A percentile compares a stretch with the other conserved stretches of the same genome.
phyloP scores from a whole-genome alignment of 2,888 invertebrate genomes.

The Rugalucina vietnamica region DNA sequence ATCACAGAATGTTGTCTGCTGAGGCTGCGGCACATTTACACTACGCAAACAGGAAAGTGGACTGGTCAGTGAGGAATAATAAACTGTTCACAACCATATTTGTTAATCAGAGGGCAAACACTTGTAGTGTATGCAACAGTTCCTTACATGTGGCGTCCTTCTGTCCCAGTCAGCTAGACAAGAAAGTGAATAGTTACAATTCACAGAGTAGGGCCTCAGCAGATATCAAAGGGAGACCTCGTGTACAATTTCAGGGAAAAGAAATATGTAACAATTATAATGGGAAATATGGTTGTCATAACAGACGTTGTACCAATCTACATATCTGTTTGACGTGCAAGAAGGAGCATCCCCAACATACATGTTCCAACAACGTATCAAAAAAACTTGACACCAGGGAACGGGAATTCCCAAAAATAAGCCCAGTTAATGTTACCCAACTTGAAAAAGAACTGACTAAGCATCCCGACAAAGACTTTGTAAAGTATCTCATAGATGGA shows the following conservation, averaged over 20 bases:
- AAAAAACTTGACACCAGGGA: not conserved
- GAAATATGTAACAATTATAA: conserved; percentile 3
- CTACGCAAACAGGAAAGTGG: conserved; percentile 7
- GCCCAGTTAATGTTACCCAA: not conserved
- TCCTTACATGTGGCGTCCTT: conserved; percentile 14
- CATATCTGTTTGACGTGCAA: not conserved
- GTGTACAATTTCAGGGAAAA: not conserved
- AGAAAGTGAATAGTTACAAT: not conserved
- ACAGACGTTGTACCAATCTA: not conserved
- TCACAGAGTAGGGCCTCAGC: not conserved
- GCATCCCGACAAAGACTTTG: not conserved
- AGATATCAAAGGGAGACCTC: not conserved
- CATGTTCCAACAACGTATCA: not conserved
- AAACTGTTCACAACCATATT: conserved; percentile 19
- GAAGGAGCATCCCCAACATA: not conserved
- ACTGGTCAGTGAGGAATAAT: conserved; percentile 33
- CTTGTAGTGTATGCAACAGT: conserved; percentile 20
- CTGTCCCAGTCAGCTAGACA: not conserved
- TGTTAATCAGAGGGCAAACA: not conserved
- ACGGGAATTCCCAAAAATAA: not conserved
- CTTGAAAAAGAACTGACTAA: not conserved
- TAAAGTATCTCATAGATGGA: not conserved
- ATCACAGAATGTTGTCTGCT: conserved; percentile 33
- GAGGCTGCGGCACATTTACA: conserved; percentile 32
- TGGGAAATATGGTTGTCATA: not conserved